Evolutionary conservation across 2,888 invertebrate species (phyloP).

Genomic region (Rotaria magnacalcarata): DNA sequence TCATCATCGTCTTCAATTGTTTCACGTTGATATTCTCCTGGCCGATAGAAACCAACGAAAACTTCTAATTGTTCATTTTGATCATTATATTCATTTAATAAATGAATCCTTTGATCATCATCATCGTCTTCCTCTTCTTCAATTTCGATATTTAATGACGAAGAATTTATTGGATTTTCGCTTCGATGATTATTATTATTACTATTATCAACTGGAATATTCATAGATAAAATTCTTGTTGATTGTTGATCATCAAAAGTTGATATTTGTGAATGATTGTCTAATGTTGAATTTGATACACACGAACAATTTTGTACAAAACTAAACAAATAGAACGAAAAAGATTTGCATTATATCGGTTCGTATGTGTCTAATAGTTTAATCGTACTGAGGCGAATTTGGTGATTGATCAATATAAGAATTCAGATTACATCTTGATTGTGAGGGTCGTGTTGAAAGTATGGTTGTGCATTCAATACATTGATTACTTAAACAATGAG

Average conservation of each 20-base stretch:
- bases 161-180: background rate
- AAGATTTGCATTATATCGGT: too few species aligned
- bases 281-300: background rate
- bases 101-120: background rate
- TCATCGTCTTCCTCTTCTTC: slow-evolving; percentile 39
- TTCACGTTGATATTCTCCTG: slow-evolving; percentile 28
- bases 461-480: slow-evolving; percentile 16
- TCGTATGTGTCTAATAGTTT: background rate
- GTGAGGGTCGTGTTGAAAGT: background rate
- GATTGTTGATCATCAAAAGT: background rate
- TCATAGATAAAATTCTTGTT: slow-evolving; percentile 2
- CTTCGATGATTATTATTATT: background rate
- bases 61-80: slow-evolving; percentile 31
- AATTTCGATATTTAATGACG: background rate
- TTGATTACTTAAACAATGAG: slow-evolving; percentile 31
- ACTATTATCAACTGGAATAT: slow-evolving; percentile 26
- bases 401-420: slow-evolving; percentile 7
- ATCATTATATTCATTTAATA: slow-evolving; percentile 9
- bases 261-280: background rate
- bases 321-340: background rate
- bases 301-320: slow-evolving; percentile 18
- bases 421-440: slow-evolving; percentile 10
- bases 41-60: background rate
- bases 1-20: slow-evolving; percentile 30
- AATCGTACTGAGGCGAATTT: background rate